Base-by-base conservation (phyloP, 2,888 invertebrate genomes). In the Dorcus parallelipipedus region DNA sequence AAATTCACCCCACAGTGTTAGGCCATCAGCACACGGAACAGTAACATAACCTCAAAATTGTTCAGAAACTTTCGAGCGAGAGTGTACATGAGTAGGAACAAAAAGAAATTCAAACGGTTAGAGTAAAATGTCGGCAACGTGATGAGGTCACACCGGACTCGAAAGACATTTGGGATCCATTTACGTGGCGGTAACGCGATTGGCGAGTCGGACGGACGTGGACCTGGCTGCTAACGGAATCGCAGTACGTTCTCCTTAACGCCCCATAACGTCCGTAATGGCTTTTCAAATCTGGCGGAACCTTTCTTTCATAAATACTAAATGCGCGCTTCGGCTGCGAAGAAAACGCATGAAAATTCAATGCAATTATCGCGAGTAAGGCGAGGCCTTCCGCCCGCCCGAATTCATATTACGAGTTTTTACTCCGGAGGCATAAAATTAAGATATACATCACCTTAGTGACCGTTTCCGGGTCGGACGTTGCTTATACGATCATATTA, bases 261-360 rank as follows among this genome's bases (percentile, higher is more conserved):
- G 68, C 66, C 64, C 67, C 70, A 68, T 67, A 70, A 69, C 67
- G 65, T 64, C 63, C 61, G 67, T 69, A 69, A 67, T 67, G 64
- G 66, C 67, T 64, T 65, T 68, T 65, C 65, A 65, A 65, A 68
- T 65, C 65, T 63, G 60, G 59, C 26, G 64, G 61, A 61, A 50
- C 45, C 63, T 60, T 62, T 64, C 67, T 67, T 68, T 67, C 65
- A 67, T 66, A 70, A 69, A 70, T 68, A 70, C 64, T 60, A 64
- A 63, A 64, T 64, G 63, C 62, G 60, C 60, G 60, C 60, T 67
- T 63, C 66, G 64, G 62, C 65, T 65, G 68, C 64, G 61, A 61
- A 62, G 45, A 48, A 56, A 50, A 57, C 63, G 56, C 68, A 69
- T 70, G 70, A 70, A 70, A 70, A 70, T 69, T 70, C 69, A 69